Conservation (phyloP, 2,888 invertebrate species). For the Timema podura region DNA sequence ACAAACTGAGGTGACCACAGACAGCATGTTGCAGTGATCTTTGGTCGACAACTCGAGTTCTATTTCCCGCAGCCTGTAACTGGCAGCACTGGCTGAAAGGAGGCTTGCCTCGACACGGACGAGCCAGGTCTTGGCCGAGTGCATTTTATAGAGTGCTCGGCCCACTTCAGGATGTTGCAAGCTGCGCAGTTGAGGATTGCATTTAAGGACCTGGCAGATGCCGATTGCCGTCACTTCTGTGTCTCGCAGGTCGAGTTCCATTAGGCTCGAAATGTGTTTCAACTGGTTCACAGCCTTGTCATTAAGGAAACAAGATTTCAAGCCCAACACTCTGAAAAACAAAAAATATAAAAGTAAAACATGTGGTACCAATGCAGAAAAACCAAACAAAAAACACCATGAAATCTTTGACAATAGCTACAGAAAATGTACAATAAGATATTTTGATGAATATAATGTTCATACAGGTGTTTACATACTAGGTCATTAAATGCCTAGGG, state of each 20-base stretch:
- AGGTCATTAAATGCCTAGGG: too few relatives aligned
- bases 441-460: background rate
- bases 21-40: constrained; percentile 27
- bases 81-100: constrained; percentile 5
- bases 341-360: constrained; percentile 7
- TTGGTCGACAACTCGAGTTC: constrained; percentile 29
- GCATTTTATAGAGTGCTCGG: constrained; percentile 31
- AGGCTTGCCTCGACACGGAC: constrained; percentile 21
- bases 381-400: constrained; percentile 13
- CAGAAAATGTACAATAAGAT: background rate
- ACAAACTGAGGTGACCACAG: constrained; percentile 28
- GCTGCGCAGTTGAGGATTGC: constrained; percentile 31
- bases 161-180: constrained; percentile 32
- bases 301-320: constrained; percentile 32
- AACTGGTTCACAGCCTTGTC: constrained; percentile 31
- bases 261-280: constrained; percentile 29
- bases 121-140: constrained; percentile 26
- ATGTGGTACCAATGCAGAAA: too few relatives aligned
- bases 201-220: constrained; percentile 28
- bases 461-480: too few relatives aligned
- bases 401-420: background rate
- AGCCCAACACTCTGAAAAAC: constrained; percentile 28
- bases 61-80: constrained; percentile 27
- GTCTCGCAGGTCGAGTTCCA: constrained; percentile 32
- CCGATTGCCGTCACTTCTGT: constrained; percentile 33